Base-by-base conservation (phyloP, 1,140 invertebrate genomes). In the Ips typographus region DNA sequence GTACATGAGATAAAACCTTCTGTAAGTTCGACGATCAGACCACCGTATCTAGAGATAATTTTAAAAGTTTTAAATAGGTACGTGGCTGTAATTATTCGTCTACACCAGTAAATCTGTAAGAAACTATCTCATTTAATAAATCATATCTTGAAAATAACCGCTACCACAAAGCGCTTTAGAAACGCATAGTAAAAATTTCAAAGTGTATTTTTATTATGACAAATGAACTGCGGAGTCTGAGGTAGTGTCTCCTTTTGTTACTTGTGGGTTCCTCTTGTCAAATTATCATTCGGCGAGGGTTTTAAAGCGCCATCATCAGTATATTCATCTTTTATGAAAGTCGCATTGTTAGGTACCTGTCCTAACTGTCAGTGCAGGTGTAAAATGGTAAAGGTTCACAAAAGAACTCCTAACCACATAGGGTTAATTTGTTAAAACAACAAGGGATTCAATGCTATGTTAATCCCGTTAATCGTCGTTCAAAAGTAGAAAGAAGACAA, bases 201-300 rank as follows among this genome's bases (percentile, higher is more conserved):
- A 68, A 70, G 49, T 64, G 72, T 72, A 71, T 61, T 76, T 75
- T 73, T 73, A 72, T 67, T 73, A 73, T 77, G 75, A 77, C 75
- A 77, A 72, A 77, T 77, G 74, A 74, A 69, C 69, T 73, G 68
- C 68, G 59, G 57, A 64, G 66, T 65, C 58, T 70, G 8, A 73
- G 62, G 57, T 66, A 73, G 66, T 75, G 70, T 67, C 62, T 69
- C 55, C 72, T 74, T 58, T 75, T 74, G 72, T 74, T 65, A 70
- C 52, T 73, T 73, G 74, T 69, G 74, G 73, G 70, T 71, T 74
- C 70, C 70, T 73, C 71, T 76, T 77, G 73, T 77, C 74, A 75
- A 74, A 71, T 75, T 74, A 75, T 74, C 73, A 70, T 74, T 58
- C 49, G 68, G 72, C 73, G 55, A 63, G 60, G 67, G 67, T 64